These are phyloP conservation scores for Boloria euphrosyne DNA, from an alignment of 2,888 invertebrate species.

Conservation along the genomic window DNA sequence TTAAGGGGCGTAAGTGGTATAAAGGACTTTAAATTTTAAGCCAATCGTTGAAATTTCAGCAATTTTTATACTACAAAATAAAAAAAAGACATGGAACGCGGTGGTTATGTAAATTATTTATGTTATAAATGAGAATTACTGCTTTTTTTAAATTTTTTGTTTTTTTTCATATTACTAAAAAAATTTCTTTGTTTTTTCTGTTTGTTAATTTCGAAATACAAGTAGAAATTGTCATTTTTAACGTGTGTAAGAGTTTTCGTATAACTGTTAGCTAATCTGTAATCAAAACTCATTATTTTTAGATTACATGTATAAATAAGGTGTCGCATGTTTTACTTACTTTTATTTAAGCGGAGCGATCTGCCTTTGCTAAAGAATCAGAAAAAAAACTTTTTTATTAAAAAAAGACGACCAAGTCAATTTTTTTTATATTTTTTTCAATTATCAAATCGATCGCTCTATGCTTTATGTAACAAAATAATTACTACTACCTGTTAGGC, in stretches of 20 bases:
- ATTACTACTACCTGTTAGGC: slow-evolving; percentile 39
- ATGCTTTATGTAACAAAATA: slow-evolving; percentile 34
- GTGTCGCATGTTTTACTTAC: slow-evolving; percentile 8
- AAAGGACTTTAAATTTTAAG: too few species aligned
- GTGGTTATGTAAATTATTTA: background rate
- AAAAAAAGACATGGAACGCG: background rate
- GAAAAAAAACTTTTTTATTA: slow-evolving; percentile 6
- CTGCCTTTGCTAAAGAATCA: background rate
- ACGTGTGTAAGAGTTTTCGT: slow-evolving; percentile 11
- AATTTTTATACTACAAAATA: background rate
- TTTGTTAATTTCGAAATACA: background rate
- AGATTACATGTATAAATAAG: slow-evolving; percentile 29
- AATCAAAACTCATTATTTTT: slow-evolving; percentile 39
- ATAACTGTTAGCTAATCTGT: slow-evolving; percentile 34
- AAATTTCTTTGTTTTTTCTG: background rate
- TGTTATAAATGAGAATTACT: slow-evolving; percentile 16
- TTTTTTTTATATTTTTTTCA: slow-evolving; percentile 1
- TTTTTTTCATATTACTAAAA: background rate
- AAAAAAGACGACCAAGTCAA: background rate
- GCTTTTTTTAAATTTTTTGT: background rate
- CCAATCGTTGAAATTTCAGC: background rate
- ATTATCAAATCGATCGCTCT: slow-evolving; percentile 16
- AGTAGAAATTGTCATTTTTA: slow-evolving; percentile 8
- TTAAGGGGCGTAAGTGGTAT: too few species aligned
- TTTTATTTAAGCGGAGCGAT: slow-evolving; percentile 20